Conservation (phyloP, 2,888 invertebrate genomes). For the Neria commutata region DNA sequence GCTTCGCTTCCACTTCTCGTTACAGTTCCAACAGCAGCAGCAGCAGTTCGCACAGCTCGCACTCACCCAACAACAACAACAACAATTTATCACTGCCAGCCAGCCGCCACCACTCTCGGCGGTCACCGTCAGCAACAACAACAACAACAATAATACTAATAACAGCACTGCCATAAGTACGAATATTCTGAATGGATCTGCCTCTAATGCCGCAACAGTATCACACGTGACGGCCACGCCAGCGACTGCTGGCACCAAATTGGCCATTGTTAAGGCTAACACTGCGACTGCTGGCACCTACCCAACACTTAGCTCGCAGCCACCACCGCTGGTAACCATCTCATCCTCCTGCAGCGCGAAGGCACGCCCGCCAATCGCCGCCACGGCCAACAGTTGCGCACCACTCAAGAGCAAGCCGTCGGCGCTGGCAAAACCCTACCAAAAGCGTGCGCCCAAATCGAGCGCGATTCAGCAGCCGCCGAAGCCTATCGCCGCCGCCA, state of each 20-base stretch:
- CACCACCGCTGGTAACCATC: slow-evolving; percentile 48
- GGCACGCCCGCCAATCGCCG: slow-evolving; percentile 17
- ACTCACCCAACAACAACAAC: slow-evolving; percentile 30
- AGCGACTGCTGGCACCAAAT: slow-evolving; percentile 33
- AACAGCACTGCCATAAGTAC: slow-evolving; percentile 36
- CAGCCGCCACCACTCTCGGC: slow-evolving; percentile 53
- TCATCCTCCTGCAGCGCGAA: slow-evolving; percentile 42
- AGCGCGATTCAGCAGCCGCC: slow-evolving; percentile 23
- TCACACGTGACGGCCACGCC: slow-evolving; percentile 13
- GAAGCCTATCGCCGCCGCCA: slow-evolving; percentile 13
- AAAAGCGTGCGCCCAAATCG: slow-evolving; percentile 42
- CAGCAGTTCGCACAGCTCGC: slow-evolving; percentile 36
- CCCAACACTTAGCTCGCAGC: slow-evolving; percentile 40
- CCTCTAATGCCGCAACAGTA: slow-evolving; percentile 8
- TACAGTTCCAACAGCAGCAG: slow-evolving; percentile 40
- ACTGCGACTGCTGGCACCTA: slow-evolving; percentile 11
- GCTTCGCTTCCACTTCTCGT: slow-evolving; percentile 33
- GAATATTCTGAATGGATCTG: not conserved
- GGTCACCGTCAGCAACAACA: slow-evolving; percentile 30
- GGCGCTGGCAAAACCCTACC: slow-evolving; percentile 49
- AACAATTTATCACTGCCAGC: slow-evolving; percentile 47
- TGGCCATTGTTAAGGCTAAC: slow-evolving; percentile 37
- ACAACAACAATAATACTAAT: slow-evolving; percentile 29
- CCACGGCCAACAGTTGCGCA: slow-evolving; percentile 36
- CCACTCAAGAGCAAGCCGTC: slow-evolving; percentile 34